Evolutionary conservation across 2,888 invertebrate genomes (phyloP).

Genomic region (Sycophila texana): DNA sequence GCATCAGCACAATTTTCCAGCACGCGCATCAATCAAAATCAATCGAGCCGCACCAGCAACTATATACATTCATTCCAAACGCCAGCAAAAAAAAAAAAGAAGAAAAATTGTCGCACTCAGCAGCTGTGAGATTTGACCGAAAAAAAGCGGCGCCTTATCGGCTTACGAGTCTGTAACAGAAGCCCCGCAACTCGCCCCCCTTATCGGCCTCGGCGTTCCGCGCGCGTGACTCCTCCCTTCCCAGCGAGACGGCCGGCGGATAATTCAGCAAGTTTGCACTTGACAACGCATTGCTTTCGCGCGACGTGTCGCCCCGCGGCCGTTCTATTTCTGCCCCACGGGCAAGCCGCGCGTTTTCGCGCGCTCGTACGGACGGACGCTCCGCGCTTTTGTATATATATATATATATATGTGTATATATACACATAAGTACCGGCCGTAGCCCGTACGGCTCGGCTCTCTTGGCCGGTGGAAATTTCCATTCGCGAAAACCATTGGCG

Average conservation of each 20-base stretch:
- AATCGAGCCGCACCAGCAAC: no score
- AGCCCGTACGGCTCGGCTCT: slow-evolving; percentile 30
- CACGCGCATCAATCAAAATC: no score
- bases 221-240: not conserved
- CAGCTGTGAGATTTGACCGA: not conserved
- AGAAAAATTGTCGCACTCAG: not conserved
- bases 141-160: not conserved
- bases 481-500: slow-evolving; percentile 70
- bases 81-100: not conserved
- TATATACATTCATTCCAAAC: not conserved
- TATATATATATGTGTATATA: not conserved
- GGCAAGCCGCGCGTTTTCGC: slow-evolving; percentile 61
- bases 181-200: not conserved
- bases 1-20: no score
- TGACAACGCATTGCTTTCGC: slow-evolving; percentile 24
- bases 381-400: not conserved
- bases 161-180: not conserved
- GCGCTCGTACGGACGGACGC: slow-evolving; percentile 63
- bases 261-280: slow-evolving; percentile 4
- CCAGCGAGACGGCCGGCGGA: not conserved
- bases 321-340: slow-evolving; percentile 54
- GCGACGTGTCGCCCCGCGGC: not conserved
- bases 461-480: slow-evolving; percentile 70
- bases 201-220: not conserved
- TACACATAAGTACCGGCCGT: not conserved